Evolutionary conservation across 2,888 invertebrate species (phyloP), one percentile per base, ranked within the genome.

Genomic region (Drosophila pseudotakahashii): DNA sequence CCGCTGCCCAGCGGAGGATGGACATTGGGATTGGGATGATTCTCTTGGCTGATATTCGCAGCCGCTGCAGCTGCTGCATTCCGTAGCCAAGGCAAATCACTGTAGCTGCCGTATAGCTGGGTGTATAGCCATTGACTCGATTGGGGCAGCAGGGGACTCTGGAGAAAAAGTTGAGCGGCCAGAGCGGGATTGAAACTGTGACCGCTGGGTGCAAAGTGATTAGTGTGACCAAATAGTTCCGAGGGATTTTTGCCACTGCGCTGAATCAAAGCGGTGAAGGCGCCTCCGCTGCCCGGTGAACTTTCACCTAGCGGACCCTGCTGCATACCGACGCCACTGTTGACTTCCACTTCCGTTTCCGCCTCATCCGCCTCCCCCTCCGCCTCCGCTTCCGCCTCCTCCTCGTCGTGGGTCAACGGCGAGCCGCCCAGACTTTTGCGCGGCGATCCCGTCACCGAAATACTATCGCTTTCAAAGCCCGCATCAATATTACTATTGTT

Each of bases 101-200:
- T 94, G 57, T 92, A 93, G 63, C 94, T 94, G 34, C 95, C 95
- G 88, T 96, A 96, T 1, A 96, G 92, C 85, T 96, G 96, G 0
- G 95, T 95, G 86, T 96, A 96, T 6, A 96, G 91, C 96, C 96
- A 96, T 70, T 96, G 96, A 39, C 95, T 95, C 7, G 96, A 96
- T 1, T 96, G 95, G 1, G 96, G 96, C 71, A 96, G 91, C 13
- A 96, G 92, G 0, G 96, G 96, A 5, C 95, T 94, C 88, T 96
- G 96, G 39, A 96, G 93, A 88, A 96, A 96, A 53, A 96, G 92
- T 90, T 95, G 95, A 1, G 95, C 95, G 0, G 95, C 95, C 80
- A 94, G 81, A 2, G 94, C 94, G 42, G 93, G 93, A 89, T 94
- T 94, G 77, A 94, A 93, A 51, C 93, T 90, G 73, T 92, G 92